Evolutionary conservation across 2,888 invertebrate genomes (phyloP).

Genomic region (Agriopis aurantiaria): DNA sequence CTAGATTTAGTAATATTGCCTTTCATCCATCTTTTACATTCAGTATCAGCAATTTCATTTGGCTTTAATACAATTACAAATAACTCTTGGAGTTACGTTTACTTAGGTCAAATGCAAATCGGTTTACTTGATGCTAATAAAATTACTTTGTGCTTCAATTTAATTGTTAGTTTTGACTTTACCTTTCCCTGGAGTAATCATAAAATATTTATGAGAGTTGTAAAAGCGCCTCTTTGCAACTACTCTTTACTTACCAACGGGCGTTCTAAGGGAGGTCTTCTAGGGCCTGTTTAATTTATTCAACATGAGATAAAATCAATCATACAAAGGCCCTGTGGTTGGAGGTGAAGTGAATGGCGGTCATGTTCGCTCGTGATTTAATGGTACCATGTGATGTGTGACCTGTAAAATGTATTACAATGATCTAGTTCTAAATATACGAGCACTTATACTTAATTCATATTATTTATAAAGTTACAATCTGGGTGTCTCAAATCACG

Average conservation of each 20-base stretch:
- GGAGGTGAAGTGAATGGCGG: constrained; percentile 32
- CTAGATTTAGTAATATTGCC: neutral
- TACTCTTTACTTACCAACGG: neutral
- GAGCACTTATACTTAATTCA: no score
- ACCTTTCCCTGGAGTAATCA: constrained; percentile 10
- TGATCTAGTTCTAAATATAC: neutral
- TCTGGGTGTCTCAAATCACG: no score
- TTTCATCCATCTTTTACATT: neutral
- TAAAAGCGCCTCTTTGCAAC: neutral
- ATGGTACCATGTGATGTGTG: constrained; percentile 22
- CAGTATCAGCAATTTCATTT: neutral
- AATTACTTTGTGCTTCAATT: constrained; percentile 8
- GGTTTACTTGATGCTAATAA: constrained; percentile 23
- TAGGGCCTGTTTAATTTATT: constrained; percentile 7
- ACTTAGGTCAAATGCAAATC: constrained; percentile 43
- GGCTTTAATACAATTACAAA: neutral
- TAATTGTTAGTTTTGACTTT: constrained; percentile 11
- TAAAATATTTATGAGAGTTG: neutral
- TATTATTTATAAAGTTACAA: no score
- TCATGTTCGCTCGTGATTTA: constrained; percentile 28
- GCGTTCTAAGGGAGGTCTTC: constrained; percentile 1
- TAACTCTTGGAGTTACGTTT: constrained; percentile 39
- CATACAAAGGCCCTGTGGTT: constrained; percentile 11
- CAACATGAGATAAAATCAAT: constrained; percentile 2
- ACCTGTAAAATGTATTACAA: constrained; percentile 2